A percentile compares a stretch with the other conserved stretches of the same genome.
These are phyloP conservation scores for Arge pagana DNA, from an alignment of 2,888 invertebrate species.

Conservation along the genomic window DNA sequence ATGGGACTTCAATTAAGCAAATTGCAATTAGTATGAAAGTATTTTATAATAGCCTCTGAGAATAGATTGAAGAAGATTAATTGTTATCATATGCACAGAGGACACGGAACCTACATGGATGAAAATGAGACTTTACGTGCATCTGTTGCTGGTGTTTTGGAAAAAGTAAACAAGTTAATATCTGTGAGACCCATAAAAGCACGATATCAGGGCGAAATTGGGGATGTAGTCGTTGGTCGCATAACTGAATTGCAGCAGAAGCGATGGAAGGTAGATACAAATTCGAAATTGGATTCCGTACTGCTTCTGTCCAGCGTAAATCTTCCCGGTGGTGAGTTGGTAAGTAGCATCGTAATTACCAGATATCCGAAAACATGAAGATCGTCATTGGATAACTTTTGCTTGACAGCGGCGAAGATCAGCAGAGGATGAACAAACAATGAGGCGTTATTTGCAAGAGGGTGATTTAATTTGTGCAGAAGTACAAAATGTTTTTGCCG, in stretches of 20 bases:
- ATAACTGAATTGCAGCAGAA: constrained; percentile 93
- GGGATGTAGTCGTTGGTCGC: constrained; percentile 95
- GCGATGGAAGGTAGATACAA: constrained; percentile 94
- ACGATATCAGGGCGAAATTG: constrained; percentile 91
- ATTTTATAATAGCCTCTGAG: no score
- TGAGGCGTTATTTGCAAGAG: constrained; percentile 92
- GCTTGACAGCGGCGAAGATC: constrained; percentile 76
- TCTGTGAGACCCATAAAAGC: constrained; percentile 90
- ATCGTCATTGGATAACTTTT: constrained; percentile 4
- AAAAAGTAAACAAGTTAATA: constrained; percentile 93
- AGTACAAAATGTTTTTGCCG: constrained; percentile 90
- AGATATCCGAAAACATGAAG: no score
- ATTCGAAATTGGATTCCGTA: constrained; percentile 85
- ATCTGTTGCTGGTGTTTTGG: constrained; percentile 92
- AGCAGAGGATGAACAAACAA: constrained; percentile 96
- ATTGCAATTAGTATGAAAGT: no score
- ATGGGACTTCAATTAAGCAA: no score
- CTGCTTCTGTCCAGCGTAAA: constrained; percentile 91
- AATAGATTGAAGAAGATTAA: no score
- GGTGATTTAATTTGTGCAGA: constrained; percentile 98
- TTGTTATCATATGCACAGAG: constrained; percentile 65
- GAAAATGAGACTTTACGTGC: constrained; percentile 83
- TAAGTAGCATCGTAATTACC: constrained; percentile 55
- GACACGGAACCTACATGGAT: constrained; percentile 92
- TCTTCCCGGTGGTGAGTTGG: constrained; percentile 95